A percentile compares a stretch with the other conserved stretches of the same genome.
Conservation (phyloP, 2,888 invertebrate genomes). For the Nemotelus pantherinus region DNA sequence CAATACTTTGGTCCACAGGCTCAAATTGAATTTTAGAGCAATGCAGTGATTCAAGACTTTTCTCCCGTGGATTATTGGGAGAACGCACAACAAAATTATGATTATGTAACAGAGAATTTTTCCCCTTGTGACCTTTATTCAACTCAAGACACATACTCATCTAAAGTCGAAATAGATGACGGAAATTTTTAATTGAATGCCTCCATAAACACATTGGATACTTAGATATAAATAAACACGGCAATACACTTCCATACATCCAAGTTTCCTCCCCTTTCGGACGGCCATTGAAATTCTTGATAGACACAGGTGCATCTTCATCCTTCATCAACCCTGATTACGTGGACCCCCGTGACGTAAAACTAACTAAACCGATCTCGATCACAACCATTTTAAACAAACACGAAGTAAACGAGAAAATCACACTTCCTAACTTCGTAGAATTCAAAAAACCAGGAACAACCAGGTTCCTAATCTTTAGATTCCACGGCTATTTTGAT, state of each 20-base stretch:
- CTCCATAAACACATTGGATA: conserved; percentile 6
- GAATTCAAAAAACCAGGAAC: conserved; percentile 43
- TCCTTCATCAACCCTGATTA: conserved; percentile 35
- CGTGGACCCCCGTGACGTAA: background rate
- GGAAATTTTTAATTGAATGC: background rate
- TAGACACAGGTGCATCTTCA: conserved; percentile 40
- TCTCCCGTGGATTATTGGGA: no score
- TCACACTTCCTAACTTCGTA: conserved; percentile 33
- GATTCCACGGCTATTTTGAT: conserved; percentile 45
- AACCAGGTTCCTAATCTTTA: conserved; percentile 30
- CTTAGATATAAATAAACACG: conserved; percentile 41
- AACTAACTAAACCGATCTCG: conserved; percentile 23
- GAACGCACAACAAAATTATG: no score
- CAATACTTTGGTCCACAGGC: no score
- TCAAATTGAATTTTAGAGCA: no score
- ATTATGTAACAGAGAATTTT: no score
- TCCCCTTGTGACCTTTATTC: no score
- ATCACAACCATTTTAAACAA: conserved; percentile 18
- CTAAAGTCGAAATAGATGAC: background rate
- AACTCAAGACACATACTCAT: no score
- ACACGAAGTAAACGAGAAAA: conserved; percentile 32
- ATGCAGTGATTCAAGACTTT: no score
- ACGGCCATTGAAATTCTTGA: conserved; percentile 34
- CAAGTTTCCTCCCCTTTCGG: background rate
- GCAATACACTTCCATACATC: conserved; percentile 26